Percentiles rank a stretch among this genome's conserved stretches.
Evolutionary conservation across 2,113 vertebrate species (phyloP).

Genomic region (Manacus vitellinus): DNA sequence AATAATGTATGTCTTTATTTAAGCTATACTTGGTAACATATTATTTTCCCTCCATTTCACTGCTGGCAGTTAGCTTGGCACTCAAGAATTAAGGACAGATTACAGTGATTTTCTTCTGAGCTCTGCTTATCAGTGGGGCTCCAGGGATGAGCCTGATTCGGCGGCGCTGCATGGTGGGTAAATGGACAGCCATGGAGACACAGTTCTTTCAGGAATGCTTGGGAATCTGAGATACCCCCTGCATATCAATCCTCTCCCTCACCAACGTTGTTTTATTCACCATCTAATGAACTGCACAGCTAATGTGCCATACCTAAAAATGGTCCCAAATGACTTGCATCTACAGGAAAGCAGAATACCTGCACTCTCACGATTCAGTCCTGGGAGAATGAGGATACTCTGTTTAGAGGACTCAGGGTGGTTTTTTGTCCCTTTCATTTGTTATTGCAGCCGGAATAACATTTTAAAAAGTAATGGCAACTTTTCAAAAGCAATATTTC

Average conservation of each 20-base stretch:
- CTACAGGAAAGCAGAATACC: not conserved
- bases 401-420: not conserved
- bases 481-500: constrained; percentile 8
- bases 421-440: not conserved
- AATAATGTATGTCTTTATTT: constrained; percentile 44
- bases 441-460: constrained; percentile 1
- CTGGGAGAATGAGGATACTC: not conserved
- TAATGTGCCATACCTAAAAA: not conserved
- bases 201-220: not conserved
- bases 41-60: constrained; percentile 53
- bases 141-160: not conserved
- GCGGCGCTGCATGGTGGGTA: not conserved
- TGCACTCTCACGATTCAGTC: not conserved
- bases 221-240: not conserved
- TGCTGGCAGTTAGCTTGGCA: constrained; percentile 28
- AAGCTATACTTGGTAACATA: constrained; percentile 52
- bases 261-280: not conserved
- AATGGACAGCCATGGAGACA: constrained; percentile 1
- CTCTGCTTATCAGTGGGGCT: constrained; percentile 44
- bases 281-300: not conserved
- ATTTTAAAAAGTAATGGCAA: not conserved
- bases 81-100: constrained; percentile 62
- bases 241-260: not conserved
- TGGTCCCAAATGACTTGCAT: not conserved
- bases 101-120: constrained; percentile 63